Evolutionary conservation across 1,140 invertebrate species (phyloP).

Genomic region (Papilio aristodemus): DNA sequence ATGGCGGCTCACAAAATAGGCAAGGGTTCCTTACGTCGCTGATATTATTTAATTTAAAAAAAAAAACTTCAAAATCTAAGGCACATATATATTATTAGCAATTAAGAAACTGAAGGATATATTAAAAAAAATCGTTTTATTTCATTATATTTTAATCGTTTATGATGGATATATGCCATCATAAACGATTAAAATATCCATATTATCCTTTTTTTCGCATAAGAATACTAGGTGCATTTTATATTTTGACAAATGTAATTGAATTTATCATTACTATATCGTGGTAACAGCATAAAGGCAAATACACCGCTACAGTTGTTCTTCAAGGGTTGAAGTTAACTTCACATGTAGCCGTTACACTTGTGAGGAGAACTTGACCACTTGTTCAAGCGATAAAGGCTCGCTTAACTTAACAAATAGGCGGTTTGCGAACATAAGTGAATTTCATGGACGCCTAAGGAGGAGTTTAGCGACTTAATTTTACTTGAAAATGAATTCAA

Average conservation of each 20-base stretch:
- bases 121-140: too few species aligned
- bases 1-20: neutral
- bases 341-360: constrained; percentile 13
- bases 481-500: neutral
- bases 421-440: constrained; percentile 9
- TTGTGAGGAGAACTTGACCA: constrained; percentile 4
- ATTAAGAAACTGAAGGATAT: too few species aligned
- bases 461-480: neutral
- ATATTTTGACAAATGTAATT: too few species aligned
- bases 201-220: too few species aligned
- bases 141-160: too few species aligned
- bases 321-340: neutral
- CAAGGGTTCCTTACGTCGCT: neutral
- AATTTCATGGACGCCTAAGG: constrained; percentile 13
- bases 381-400: constrained; percentile 4
- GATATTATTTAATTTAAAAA: neutral
- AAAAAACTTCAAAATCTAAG: too few species aligned
- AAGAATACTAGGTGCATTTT: too few species aligned
- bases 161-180: too few species aligned
- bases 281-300: too few species aligned
- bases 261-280: too few species aligned
- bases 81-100: too few species aligned
- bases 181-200: too few species aligned
- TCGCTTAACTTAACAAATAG: constrained; percentile 14
- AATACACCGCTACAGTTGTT: neutral